A percentile compares a stretch with the other conserved stretches of the same genome.
These are phyloP conservation scores for Notothenia coriiceps DNA, from an alignment of 2,113 vertebrate genomes.

Conservation along the genomic window DNA sequence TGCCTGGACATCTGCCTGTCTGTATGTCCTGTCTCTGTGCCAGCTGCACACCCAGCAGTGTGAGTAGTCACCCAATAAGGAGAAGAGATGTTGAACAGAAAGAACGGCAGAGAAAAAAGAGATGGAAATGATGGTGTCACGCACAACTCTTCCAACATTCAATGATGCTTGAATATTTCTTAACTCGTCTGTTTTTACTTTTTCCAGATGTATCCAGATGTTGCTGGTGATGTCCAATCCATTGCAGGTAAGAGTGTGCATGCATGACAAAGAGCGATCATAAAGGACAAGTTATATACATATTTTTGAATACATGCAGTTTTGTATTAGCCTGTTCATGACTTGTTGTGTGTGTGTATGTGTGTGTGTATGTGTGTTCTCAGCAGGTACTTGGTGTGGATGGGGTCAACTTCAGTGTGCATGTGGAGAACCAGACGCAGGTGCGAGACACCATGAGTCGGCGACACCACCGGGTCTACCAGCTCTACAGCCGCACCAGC, in stretches of 20 bases:
- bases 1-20: conserved; percentile 71
- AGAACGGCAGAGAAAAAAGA: conserved; percentile 63
- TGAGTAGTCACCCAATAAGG: conserved; percentile 72
- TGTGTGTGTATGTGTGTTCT: conserved; percentile 24
- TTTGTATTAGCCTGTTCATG: conserved; percentile 1
- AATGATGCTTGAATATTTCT: conserved; percentile 63
- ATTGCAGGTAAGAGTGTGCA: conserved; percentile 81
- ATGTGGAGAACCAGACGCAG: conserved; percentile 88
- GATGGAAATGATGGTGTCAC: conserved; percentile 74
- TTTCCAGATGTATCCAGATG: conserved; percentile 86
- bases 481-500: conserved; percentile 87
- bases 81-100: conserved; percentile 68
- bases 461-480: conserved; percentile 85
- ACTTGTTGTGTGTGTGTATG: not conserved
- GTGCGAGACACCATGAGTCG: conserved; percentile 87
- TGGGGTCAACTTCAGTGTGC: conserved; percentile 87
- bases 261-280: conserved; percentile 20
- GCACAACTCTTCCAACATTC: conserved; percentile 56
- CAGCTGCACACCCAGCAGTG: conserved; percentile 65
- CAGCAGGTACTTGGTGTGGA: conserved; percentile 86
- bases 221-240: conserved; percentile 88
- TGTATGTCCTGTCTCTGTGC: conserved; percentile 65
- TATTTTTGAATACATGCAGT: not conserved
- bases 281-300: conserved; percentile 17
- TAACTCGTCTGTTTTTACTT: conserved; percentile 69